phyloP scores from a whole-genome alignment of 2,888 invertebrate species.

The Geophilus truncorum region DNA sequence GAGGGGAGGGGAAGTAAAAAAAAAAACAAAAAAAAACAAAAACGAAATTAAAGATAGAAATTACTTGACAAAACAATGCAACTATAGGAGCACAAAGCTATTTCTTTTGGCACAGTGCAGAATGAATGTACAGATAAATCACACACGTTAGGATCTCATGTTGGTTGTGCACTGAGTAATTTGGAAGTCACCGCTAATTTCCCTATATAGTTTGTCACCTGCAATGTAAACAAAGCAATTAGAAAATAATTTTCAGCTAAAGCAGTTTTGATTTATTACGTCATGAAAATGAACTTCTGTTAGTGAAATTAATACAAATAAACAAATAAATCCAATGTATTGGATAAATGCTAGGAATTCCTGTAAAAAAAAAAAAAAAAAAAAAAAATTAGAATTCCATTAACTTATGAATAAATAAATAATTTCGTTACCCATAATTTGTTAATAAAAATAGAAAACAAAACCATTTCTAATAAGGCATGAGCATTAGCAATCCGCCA shows the following conservation, averaged over 20 bases:
- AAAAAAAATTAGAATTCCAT: too few relatives aligned
- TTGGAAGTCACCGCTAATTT: not conserved
- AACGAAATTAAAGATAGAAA: not conserved
- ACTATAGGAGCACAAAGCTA: not conserved
- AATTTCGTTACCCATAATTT: constrained; percentile 59
- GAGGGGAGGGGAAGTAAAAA: too few relatives aligned
- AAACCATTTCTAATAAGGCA: constrained; percentile 65
- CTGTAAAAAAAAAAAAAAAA: constrained; percentile 35
- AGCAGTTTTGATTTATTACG: constrained; percentile 6
- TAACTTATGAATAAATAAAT: not conserved
- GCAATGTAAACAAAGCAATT: not conserved
- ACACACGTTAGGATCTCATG: not conserved
- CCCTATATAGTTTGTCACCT: constrained; percentile 25
- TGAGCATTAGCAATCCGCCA: constrained; percentile 78
- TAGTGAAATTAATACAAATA: constrained; percentile 62
- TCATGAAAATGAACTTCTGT: constrained; percentile 61
- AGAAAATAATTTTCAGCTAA: not conserved
- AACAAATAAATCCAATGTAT: constrained; percentile 64
- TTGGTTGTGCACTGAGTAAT: not conserved
- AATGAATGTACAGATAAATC: not conserved
- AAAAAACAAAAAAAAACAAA: too few relatives aligned
- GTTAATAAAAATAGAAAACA: constrained; percentile 74
- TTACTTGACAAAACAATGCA: not conserved
- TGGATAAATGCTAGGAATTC: constrained; percentile 64
- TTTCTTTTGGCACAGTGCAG: not conserved